These are phyloP conservation scores for Enteromius anoplus DNA, from an alignment of 2,797 vertebrate species.

Conservation along the genomic window DNA sequence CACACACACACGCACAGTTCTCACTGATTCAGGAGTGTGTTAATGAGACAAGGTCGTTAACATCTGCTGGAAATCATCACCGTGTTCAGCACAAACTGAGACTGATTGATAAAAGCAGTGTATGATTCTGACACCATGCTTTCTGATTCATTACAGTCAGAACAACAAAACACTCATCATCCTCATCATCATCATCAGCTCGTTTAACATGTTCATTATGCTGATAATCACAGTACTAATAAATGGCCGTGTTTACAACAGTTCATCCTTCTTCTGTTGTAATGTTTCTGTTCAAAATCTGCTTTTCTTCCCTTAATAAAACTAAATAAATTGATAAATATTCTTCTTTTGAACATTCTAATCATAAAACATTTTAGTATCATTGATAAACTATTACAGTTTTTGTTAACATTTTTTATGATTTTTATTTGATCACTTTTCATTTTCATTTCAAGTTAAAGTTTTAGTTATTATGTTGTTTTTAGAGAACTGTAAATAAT, in stretches of 20 bases:
- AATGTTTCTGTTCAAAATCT: not conserved
- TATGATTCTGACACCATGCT: not conserved
- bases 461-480: not conserved
- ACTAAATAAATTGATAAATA: not conserved
- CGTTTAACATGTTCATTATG: not conserved
- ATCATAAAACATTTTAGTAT: not conserved
- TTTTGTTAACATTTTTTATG: not conserved
- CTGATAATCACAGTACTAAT: not conserved
- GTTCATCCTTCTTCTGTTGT: too few species aligned
- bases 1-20: conserved; percentile 69
- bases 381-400: not conserved
- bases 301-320: not conserved
- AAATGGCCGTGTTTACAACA: not conserved
- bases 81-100: conserved; percentile 17
- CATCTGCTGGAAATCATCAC: conserved; percentile 62
- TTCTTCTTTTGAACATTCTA: not conserved
- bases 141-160: not conserved
- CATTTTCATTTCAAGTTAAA: too few species aligned
- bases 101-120: conserved; percentile 4
- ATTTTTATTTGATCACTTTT: too few species aligned
- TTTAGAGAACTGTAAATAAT: too few species aligned
- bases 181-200: not conserved
- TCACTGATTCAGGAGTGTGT: conserved; percentile 50
- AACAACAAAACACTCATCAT: not conserved
- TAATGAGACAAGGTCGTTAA: conserved; percentile 64